A percentile compares a stretch with the other conserved stretches of the same genome.
phyloP scores from a whole-genome alignment of 2,888 invertebrate species.

The Sylvicola fuscatus region DNA sequence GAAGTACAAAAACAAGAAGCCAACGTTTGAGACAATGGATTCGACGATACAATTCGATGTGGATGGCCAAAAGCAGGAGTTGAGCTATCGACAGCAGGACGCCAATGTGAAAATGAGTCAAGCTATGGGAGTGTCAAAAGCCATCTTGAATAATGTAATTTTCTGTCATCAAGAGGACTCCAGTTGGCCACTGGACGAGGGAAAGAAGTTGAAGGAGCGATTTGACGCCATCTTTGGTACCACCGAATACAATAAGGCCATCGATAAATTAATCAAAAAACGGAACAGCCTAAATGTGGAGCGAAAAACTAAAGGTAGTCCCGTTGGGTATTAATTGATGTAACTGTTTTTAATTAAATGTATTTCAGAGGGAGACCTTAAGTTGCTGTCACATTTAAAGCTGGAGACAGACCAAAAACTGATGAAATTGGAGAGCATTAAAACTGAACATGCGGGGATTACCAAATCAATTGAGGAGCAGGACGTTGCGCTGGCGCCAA shows the following conservation, averaged over 20 bases:
- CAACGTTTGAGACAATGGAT: slow-evolving; percentile 44
- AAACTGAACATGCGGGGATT: slow-evolving; percentile 32
- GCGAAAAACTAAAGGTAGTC: slow-evolving; percentile 32
- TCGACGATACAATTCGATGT: slow-evolving; percentile 35
- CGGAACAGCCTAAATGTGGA: slow-evolving; percentile 36
- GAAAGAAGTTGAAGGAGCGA: slow-evolving; percentile 77
- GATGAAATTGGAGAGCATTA: slow-evolving; percentile 34
- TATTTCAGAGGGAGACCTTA: slow-evolving; percentile 29
- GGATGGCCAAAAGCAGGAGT: slow-evolving; percentile 29
- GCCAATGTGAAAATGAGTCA: slow-evolving; percentile 50
- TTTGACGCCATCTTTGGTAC: slow-evolving; percentile 98
- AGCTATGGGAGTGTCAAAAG: slow-evolving; percentile 64
- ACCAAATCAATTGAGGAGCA: slow-evolving; percentile 25
- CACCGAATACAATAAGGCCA: slow-evolving; percentile 73
- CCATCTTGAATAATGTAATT: slow-evolving; percentile 88
- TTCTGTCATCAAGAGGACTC: slow-evolving; percentile 99
- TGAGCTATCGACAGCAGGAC: slow-evolving; percentile 48
- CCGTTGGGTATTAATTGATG: background rate
- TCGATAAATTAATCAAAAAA: slow-evolving; percentile 49
- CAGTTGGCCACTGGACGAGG: slow-evolving; percentile 89
- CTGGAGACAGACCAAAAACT: slow-evolving; percentile 38
- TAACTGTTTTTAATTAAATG: slow-evolving; percentile 1
- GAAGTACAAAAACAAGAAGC: slow-evolving; percentile 31
- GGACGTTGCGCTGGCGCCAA: slow-evolving; percentile 32
- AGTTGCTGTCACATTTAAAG: slow-evolving; percentile 32